Evolutionary conservation across 1,140 invertebrate genomes (phyloP), one percentile per base, ranked within the genome.

Genomic region (Epicauta chinensis): DNA sequence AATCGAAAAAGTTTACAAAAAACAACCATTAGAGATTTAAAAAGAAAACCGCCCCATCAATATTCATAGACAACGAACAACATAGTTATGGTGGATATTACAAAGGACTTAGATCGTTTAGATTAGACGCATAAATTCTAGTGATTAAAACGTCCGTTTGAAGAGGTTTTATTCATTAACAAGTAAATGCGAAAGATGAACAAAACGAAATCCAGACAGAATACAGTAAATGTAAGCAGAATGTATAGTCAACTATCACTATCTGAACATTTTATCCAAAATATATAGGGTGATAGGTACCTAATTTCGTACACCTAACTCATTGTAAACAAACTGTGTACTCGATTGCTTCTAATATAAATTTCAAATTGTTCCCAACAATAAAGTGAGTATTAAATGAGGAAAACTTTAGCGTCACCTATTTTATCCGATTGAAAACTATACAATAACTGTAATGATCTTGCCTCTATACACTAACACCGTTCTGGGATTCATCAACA

Each of bases 121-220:
- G 54, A 56, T 56, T 56, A 56, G 49, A 31, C 47, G 49, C 49
- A 56, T 56, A 56, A 52, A 56, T 56, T 56, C 40, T 37, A 23
- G 39, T 56, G 52, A 56, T 56, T 52, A 56, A 56, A 56, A 56
- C 49, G 54, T 52, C 44, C 49, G 48, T 51, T 41, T 47, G 48
- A 47, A 52, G 54, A 48, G 54, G 49, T 56, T 56, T 56, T 52
- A 43, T 56, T 56, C 48, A 56, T 52, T 56, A 56, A 32, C 44
- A 49, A 49, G 52, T 54, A 49, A 56, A 55, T 55, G 41, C 16
- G 35, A 41, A 47, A 17, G 17, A 15, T 13, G 39, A 23, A 37
- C 52, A 54, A 44, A 41, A 49, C 45, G 39, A 49, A 54, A 54
- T 34, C 41, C 39, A 31, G 30, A 44, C 35, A 32, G 29, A 54